Evolutionary conservation across 2,888 invertebrate genomes (phyloP).

Genomic region (Dolichomitus sp.): DNA sequence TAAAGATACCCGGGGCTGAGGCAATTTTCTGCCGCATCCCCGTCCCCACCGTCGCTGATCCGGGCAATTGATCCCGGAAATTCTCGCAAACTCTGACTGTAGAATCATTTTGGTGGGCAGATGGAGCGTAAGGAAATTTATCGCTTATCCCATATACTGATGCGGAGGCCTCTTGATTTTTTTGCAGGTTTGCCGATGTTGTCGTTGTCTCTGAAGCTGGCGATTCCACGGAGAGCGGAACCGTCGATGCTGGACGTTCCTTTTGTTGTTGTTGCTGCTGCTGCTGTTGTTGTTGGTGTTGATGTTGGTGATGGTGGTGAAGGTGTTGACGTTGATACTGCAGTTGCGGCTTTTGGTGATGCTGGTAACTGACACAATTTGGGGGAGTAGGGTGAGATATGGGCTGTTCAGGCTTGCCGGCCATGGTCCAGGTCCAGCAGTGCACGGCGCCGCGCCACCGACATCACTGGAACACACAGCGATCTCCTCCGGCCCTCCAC

Average conservation of each 20-base stretch:
- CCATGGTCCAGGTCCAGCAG: conserved; percentile 89
- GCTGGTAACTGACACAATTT: conserved; percentile 76
- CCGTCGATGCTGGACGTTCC: conserved; percentile 27
- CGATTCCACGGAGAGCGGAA: conserved; percentile 35
- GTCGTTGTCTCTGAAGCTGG: conserved; percentile 4
- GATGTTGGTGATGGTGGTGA: conserved; percentile 63
- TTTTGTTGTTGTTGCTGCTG: conserved; percentile 49
- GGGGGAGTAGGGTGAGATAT: conserved; percentile 86
- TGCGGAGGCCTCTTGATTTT: conserved; percentile 87
- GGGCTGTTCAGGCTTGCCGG: conserved; percentile 92
- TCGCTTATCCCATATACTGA: conserved; percentile 88
- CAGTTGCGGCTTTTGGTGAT: conserved; percentile 73
- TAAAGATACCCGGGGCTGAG: not conserved
- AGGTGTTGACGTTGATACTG: conserved; percentile 66
- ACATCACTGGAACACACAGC: conserved; percentile 90
- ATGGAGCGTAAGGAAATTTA: conserved; percentile 87
- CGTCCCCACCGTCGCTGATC: not conserved
- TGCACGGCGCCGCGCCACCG: conserved; percentile 85
- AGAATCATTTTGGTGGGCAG: conserved; percentile 85
- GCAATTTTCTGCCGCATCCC: conserved; percentile 27
- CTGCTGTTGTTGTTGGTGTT: conserved; percentile 40
- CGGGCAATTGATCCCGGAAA: conserved; percentile 62
- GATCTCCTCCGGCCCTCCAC: conserved; percentile 83
- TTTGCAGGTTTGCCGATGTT: conserved; percentile 51
- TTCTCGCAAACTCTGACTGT: conserved; percentile 28